Evolutionary conservation across 2,113 vertebrate genomes (phyloP), one percentile per base, ranked within the genome.

Genomic region (Bucco capensis): DNA sequence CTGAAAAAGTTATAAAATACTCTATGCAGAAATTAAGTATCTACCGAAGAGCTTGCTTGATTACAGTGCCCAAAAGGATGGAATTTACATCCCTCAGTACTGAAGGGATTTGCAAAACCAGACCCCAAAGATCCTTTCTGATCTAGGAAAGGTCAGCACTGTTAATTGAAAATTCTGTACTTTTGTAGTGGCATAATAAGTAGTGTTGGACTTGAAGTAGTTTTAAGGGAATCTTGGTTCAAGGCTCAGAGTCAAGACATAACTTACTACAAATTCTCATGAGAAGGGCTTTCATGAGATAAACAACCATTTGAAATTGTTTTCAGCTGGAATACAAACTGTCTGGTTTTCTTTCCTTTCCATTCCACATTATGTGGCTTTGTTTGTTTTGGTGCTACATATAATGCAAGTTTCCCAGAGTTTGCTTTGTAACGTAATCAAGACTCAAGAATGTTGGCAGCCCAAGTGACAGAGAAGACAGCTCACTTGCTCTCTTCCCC

Each of bases 401-500:
- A 31, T 8, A 88, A 49, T n/a, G 24, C 24, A 64, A 75, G 25
- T 76, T 90, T 92, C 70, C 49, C 73, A 75, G 30, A 56, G 22
- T 60, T 77, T 64, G 30, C 24, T 67, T 81, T 44, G 24, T 56
- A 35, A 28, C 3, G 27, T 23, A 23, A 46, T 56, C 76, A 57
- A 19, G 31, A 23, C 40, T 56, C 76, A 57, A 19, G 31, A 78
- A 65, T 0, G 2, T 23, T 37, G 38, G 40, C 77, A 75, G 74
- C 53, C 33, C 12, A 12, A 70, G 25, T 19, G 23, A 64, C 23
- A 49, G 35, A 70, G 64, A 60, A 73, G 37, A 65, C 24, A 49
- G 40, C 19, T 86, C 27, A 3, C 1, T 1, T 1, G 1, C 10
- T 7, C 30, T 31, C 37, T 23, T 13, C 6, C 8, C 8, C 2